A percentile compares a stretch with the other conserved stretches of the same genome.
These are phyloP conservation scores for Rattus norvegicus DNA, from an alignment of 2,113 vertebrate genomes.

Conservation along the genomic window GRCr8 NC_086021.1:36707501-36708000, in stretches of 20 bases:
- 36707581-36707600: neutral
- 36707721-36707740: neutral
- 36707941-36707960: neutral
- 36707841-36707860: neutral
- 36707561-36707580: neutral
- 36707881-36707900: neutral
- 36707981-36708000: neutral
- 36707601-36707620: neutral
- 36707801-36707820: neutral
- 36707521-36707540: neutral
- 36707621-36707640: conserved; percentile 35
- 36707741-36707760: neutral
- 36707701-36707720: neutral
- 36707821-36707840: neutral
- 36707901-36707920: neutral
- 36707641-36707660: neutral
- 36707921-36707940: neutral
- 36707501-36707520: neutral
- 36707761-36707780: neutral
- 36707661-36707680: neutral
- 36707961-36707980: neutral
- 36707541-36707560: neutral
- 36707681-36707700: neutral
- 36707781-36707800: neutral
- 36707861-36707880: neutral